Evolutionary conservation across 2,797 vertebrate species (phyloP), one percentile per base, ranked within the genome.

Genomic region (Petrocephalus schoutedeni): DNA sequence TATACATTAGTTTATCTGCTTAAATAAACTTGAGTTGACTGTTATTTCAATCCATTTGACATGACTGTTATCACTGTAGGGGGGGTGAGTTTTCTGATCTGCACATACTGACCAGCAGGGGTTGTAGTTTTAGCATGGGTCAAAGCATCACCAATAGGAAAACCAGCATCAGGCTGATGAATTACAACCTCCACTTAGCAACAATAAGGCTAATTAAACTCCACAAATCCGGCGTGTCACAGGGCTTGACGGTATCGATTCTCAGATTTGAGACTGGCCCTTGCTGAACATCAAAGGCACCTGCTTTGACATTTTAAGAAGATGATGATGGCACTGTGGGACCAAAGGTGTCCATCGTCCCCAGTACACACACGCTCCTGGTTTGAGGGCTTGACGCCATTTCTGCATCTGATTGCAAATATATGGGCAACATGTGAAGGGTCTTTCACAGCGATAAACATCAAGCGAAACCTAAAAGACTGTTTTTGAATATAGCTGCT

Each of bases 401-500:
- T 51, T 41, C n/a, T 82, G 77, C 36, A 82, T 14, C 45, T 21
- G 19, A 82, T 74, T 41, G 67, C 67, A 41, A 53, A 83, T 53
- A 23, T n/a, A 49, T 53, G 80, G 36, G 9, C 19, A 7, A 57
- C 54, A 58, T 41, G 4, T 41, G 12, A 74, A 74, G 67, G 67
- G 36, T 2, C 12, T 74, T 74, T n/a, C 8, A 23, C 3, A 10
- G 49, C 32, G 53, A 28, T 28, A 36, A 6, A 36, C 89, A 92
- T 93, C 92, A 93, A 91, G 92, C 92, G 93, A 94, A 93, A 90
- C 93, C 91, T 91, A 91, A 88, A 89, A 93, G 91, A 94, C 90
- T 94, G 92, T 91, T 93, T 92, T 94, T 93, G 92, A 93, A 94
- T 93, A 92, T 93, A 95, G 91, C 92, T 95, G 93, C 94, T 94